These are phyloP conservation scores for Marasmarcha lunaedactyla DNA, from an alignment of 2,888 invertebrate species.

Conservation along the genomic window DNA sequence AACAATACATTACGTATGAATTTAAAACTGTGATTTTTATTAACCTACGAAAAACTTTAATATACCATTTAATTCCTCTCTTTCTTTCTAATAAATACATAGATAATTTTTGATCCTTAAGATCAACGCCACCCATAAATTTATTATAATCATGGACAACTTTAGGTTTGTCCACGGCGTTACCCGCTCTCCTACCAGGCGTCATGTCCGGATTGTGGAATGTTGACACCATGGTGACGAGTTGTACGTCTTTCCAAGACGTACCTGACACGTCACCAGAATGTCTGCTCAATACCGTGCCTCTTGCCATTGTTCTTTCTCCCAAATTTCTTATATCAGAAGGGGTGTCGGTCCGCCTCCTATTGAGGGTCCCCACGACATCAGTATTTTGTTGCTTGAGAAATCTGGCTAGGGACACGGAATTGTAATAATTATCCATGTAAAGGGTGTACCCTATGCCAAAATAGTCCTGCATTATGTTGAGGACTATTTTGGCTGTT, in stretches of 20 bases:
- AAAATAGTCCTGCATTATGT: too few relatives aligned
- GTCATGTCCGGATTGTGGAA: conserved; percentile 18
- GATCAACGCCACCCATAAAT: conserved; percentile 6
- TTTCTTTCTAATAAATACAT: too few relatives aligned
- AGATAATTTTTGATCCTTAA: too few relatives aligned
- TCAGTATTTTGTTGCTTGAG: conserved; percentile 9
- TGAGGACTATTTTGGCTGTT: too few relatives aligned
- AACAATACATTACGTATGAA: too few relatives aligned
- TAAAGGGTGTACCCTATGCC: conserved; percentile 15
- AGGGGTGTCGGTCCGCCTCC: too few relatives aligned
- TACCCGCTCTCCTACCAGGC: neutral
- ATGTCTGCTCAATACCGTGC: too few relatives aligned
- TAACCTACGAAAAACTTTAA: too few relatives aligned
- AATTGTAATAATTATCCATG: conserved; percentile 17
- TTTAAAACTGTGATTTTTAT: too few relatives aligned
- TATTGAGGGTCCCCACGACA: too few relatives aligned
- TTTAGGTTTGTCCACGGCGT: conserved; percentile 1
- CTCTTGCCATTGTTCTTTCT: conserved; percentile 13
- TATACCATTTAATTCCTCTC: too few relatives aligned
- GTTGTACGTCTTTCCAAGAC: conserved; percentile 14
- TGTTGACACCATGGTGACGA: conserved; percentile 11
- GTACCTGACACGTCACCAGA: conserved; percentile 13
- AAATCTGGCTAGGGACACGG: conserved; percentile 11
- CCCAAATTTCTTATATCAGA: too few relatives aligned
- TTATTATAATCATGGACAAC: conserved; percentile 8